Evolutionary conservation across 35 echinoderm and acorn worm species (phyloP).

Genomic region (Apostichopus parvimensis): DNA sequence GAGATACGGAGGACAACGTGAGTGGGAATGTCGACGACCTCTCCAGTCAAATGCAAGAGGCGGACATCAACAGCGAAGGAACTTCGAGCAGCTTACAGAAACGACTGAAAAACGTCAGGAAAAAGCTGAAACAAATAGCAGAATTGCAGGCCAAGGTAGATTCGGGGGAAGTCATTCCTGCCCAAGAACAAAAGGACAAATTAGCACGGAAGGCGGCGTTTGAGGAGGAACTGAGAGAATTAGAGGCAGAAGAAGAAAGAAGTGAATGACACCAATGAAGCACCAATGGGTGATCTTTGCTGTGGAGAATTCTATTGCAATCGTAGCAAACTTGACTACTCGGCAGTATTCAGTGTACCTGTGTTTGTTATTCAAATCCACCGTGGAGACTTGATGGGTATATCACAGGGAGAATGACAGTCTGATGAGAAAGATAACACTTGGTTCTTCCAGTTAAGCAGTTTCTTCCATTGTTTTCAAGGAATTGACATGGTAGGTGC

Average conservation of each 20-base stretch:
- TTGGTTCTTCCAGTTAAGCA: no score
- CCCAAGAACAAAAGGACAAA: constrained; percentile 90
- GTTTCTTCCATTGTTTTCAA: no score
- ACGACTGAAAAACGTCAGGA: constrained; percentile 83
- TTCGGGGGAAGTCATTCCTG: constrained; percentile 64
- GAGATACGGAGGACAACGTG: neutral
- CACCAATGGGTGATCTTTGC: no score
- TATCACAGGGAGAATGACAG: no score
- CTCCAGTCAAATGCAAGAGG: neutral
- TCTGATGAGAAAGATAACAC: no score
- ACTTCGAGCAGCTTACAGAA: constrained; percentile 40
- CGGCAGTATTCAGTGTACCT: no score
- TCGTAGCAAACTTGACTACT: no score
- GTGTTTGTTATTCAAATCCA: no score
- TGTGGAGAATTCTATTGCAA: no score
- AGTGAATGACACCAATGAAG: neutral
- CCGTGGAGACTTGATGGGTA: no score
- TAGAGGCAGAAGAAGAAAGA: constrained; percentile 37
- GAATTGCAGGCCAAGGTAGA: constrained; percentile 87
- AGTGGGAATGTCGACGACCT: neutral
- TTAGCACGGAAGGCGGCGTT: constrained; percentile 54
- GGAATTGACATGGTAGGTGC: no score
- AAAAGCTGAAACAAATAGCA: constrained; percentile 94
- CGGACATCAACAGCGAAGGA: constrained; percentile 1
- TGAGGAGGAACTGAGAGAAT: constrained; percentile 65